phyloP scores from a whole-genome alignment of 2,888 invertebrate species.

The Eristalinus sepulchralis region DNA sequence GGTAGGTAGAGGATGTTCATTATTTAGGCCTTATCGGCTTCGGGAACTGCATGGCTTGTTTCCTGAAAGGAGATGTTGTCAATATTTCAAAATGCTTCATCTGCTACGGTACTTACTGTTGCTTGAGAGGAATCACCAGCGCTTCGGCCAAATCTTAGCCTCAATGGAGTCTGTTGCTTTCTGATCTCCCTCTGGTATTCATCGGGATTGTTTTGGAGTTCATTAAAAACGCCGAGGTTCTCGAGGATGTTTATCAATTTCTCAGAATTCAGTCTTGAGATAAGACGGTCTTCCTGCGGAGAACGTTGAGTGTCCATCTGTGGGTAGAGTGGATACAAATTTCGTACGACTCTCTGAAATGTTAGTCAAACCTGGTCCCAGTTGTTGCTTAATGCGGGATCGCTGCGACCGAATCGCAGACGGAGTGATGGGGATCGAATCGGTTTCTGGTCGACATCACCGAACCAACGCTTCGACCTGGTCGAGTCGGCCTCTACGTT shows the following conservation, averaged over 20 bases:
- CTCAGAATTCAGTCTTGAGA: constrained; percentile 73
- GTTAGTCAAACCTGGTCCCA: constrained; percentile 65
- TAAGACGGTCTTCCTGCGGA: constrained; percentile 71
- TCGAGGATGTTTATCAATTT: constrained; percentile 75
- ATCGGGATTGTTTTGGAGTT: constrained; percentile 71
- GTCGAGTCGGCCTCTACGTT: constrained; percentile 76
- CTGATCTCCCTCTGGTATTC: constrained; percentile 77
- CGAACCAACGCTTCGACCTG: constrained; percentile 80
- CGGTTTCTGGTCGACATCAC: constrained; percentile 85
- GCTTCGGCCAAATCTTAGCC: constrained; percentile 80
- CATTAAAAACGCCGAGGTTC: constrained; percentile 74
- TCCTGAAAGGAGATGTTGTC: constrained; percentile 60
- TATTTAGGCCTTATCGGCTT: constrained; percentile 62
- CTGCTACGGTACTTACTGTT: constrained; percentile 34
- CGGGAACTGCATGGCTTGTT: constrained; percentile 40
- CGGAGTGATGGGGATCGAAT: constrained; percentile 89
- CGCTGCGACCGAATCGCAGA: constrained; percentile 89
- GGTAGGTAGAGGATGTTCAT: constrained; percentile 72
- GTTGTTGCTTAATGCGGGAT: constrained; percentile 82
- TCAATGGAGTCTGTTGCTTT: constrained; percentile 78
- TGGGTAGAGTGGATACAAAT: not conserved
- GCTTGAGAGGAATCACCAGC: constrained; percentile 74
- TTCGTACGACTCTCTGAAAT: not conserved
- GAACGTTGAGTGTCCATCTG: constrained; percentile 65
- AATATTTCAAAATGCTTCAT: constrained; percentile 53